These are phyloP conservation scores for Dilophus febrilis DNA, from an alignment of 2,888 invertebrate species.

Conservation along the genomic window DNA sequence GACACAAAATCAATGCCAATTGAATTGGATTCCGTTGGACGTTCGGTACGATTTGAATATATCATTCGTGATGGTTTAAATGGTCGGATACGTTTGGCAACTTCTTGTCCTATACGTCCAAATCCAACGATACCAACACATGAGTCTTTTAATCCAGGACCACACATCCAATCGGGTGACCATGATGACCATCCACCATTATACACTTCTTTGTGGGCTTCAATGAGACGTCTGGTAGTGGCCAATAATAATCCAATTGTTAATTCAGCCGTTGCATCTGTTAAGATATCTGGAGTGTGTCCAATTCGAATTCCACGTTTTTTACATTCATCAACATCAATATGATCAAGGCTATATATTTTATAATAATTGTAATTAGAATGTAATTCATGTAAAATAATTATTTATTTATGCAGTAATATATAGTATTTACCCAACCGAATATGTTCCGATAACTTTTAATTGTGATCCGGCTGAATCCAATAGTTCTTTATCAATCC, in stretches of 20 bases:
- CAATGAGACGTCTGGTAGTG: slow-evolving; percentile 65
- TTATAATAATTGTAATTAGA: too few species aligned
- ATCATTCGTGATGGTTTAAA: slow-evolving; percentile 59
- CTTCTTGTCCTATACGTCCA: slow-evolving; percentile 68
- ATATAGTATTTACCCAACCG: slow-evolving; percentile 47
- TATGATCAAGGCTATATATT: slow-evolving; percentile 16
- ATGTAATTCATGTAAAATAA: too few species aligned
- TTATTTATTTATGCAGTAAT: too few species aligned
- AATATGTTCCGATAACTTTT: slow-evolving; percentile 77
- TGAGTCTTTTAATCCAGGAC: slow-evolving; percentile 57
- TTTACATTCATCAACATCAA: slow-evolving; percentile 60
- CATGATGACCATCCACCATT: slow-evolving; percentile 77
- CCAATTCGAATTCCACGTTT: slow-evolving; percentile 61
- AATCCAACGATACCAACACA: slow-evolving; percentile 74
- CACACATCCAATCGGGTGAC: slow-evolving; percentile 84
- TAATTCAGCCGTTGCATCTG: slow-evolving; percentile 81
- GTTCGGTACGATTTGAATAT: slow-evolving; percentile 50
- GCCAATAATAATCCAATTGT: slow-evolving; percentile 69
- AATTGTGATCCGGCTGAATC: slow-evolving; percentile 56
- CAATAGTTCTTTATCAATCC: slow-evolving; percentile 60
- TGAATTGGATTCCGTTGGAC: slow-evolving; percentile 37
- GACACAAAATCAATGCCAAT: slow-evolving; percentile 48
- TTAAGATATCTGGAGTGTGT: slow-evolving; percentile 76
- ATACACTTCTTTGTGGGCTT: slow-evolving; percentile 53
- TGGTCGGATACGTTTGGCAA: slow-evolving; percentile 54